Evolutionary conservation across 2,888 invertebrate genomes (phyloP).

Genomic region (Hypomecis atomaria): DNA sequence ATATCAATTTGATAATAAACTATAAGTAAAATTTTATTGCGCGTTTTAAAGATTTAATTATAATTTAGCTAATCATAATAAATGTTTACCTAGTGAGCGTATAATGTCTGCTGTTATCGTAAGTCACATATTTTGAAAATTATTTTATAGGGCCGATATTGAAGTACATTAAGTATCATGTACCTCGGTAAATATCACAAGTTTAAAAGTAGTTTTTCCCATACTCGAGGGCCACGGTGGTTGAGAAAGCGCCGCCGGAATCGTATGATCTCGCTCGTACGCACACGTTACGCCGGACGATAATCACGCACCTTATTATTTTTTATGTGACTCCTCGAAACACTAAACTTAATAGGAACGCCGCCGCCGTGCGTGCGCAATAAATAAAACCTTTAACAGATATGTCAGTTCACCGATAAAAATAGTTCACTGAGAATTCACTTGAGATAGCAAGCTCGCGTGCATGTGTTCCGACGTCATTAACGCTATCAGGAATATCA

Average conservation of each 20-base stretch:
- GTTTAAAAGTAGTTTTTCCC: constrained; percentile 23
- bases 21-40: not conserved
- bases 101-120: too few species aligned
- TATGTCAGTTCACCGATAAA: constrained; percentile 21
- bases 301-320: constrained; percentile 79
- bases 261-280: constrained; percentile 47
- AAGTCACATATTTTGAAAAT: not conserved
- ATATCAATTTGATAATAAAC: constrained; percentile 6
- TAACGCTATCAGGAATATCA: constrained; percentile 25
- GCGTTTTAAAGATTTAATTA: not conserved
- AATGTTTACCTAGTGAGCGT: not conserved
- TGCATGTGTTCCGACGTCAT: constrained; percentile 15
- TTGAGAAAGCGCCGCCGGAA: constrained; percentile 73
- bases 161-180: not conserved
- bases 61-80: not conserved
- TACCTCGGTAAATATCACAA: not conserved
- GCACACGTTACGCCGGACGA: constrained; percentile 53
- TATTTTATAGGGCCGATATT: not conserved
- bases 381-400: constrained; percentile 25
- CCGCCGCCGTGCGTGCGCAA: constrained; percentile 36
- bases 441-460: constrained; percentile 9
- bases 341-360: constrained; percentile 39
- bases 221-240: constrained; percentile 51
- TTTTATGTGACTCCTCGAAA: constrained; percentile 74
- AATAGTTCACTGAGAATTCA: constrained; percentile 21